phyloP scores from a whole-genome alignment of 37 sponge, comb jelly and placozoan genomes.

The Ephydatia muelleri region DNA sequence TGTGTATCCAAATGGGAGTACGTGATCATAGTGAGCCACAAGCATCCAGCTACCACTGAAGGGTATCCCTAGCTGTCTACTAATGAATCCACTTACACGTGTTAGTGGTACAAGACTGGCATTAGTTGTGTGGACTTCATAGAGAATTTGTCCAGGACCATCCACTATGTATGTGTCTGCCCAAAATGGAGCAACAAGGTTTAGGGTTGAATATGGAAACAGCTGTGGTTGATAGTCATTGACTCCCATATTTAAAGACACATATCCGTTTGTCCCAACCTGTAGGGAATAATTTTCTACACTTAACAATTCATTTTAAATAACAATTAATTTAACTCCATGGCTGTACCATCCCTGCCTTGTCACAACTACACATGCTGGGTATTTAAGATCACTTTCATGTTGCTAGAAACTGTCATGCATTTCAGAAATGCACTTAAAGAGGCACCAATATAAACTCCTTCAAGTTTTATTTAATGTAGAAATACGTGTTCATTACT shows the following conservation, averaged over 20 bases:
- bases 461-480: no score
- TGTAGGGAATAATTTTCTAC: neutral
- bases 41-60: conserved; percentile 37
- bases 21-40: conserved; percentile 13
- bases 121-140: conserved; percentile 18
- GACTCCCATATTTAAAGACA: neutral
- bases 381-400: no score
- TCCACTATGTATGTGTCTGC: neutral
- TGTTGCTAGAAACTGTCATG: no score
- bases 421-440: no score
- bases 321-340: no score
- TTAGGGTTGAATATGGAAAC: neutral
- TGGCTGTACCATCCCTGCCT: no score
- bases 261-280: conserved; percentile 15
- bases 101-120: neutral
- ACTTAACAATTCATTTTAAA: neutral
- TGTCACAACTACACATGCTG: no score
- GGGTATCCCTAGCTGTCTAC: neutral
- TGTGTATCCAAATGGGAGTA: neutral
- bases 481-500: no score
- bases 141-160: conserved; percentile 4
- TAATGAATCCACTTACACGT: conserved; percentile 5
- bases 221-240: neutral
- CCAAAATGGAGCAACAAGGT: conserved; percentile 27
- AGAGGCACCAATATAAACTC: no score